Evolutionary conservation across 2,113 vertebrate species (phyloP).

Genomic region (Gymnorhina tibicen): DNA sequence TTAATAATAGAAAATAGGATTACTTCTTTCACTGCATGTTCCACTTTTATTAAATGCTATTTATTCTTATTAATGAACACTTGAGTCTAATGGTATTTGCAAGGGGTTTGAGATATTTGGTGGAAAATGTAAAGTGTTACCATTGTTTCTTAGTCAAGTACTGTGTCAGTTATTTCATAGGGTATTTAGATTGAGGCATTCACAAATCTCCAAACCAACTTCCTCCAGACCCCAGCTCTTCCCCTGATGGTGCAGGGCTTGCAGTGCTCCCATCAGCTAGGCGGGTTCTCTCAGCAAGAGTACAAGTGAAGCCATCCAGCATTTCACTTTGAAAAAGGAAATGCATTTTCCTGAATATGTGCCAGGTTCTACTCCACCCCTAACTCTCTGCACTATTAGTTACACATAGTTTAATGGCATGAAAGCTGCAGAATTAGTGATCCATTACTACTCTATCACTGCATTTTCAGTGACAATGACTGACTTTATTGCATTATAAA

Average conservation of each 20-base stretch:
- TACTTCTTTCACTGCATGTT: neutral
- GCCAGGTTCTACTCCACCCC: slow-evolving; percentile 40
- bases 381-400: neutral
- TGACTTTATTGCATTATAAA: neutral
- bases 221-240: slow-evolving; percentile 20
- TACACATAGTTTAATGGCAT: neutral
- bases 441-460: neutral
- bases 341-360: slow-evolving; percentile 15
- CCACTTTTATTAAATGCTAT: neutral
- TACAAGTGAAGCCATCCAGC: neutral
- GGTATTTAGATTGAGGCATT: neutral
- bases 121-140: neutral
- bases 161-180: neutral
- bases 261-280: neutral
- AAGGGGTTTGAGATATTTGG: neutral
- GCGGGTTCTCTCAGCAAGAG: neutral
- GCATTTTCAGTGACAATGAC: neutral
- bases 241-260: neutral
- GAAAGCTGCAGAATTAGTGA: slow-evolving; percentile 5
- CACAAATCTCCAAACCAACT: neutral
- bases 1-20: neutral
- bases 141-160: neutral
- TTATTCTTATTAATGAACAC: neutral
- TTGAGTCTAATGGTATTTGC: neutral
- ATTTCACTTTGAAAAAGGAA: slow-evolving; percentile 56